A percentile compares a stretch with the other conserved stretches of the same genome.
These are phyloP conservation scores for Tuta absoluta DNA, from an alignment of 2,888 invertebrate species.

Conservation along the genomic window DNA sequence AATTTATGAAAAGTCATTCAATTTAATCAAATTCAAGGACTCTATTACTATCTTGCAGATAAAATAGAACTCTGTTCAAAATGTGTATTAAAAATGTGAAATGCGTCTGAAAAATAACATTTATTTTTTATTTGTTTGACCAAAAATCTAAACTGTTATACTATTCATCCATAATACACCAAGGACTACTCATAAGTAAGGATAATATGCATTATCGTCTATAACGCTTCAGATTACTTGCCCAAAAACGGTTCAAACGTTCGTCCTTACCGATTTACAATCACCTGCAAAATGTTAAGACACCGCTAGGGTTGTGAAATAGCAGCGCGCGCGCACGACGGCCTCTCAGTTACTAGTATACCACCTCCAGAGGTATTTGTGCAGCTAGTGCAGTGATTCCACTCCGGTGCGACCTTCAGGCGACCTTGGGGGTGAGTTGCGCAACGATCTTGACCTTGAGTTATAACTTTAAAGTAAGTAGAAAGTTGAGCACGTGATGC, in stretches of 20 bases:
- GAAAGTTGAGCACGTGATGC: constrained; percentile 15
- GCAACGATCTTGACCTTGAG: constrained; percentile 61
- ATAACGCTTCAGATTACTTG: not conserved
- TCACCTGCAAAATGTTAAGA: constrained; percentile 67
- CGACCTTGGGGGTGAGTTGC: constrained; percentile 70
- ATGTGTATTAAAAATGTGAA: no score
- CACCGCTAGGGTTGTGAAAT: constrained; percentile 71
- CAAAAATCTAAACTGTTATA: no score
- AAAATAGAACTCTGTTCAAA: not conserved
- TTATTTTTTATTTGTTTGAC: no score
- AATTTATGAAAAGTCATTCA: not conserved
- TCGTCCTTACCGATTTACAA: constrained; percentile 58
- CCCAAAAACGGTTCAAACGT: constrained; percentile 15
- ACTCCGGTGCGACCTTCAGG: constrained; percentile 61
- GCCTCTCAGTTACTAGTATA: constrained; percentile 65
- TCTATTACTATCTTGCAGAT: no score
- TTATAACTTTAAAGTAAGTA: constrained; percentile 23
- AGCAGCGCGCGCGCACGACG: constrained; percentile 41
- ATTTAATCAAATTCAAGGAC: not conserved
- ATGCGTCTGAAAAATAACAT: no score
- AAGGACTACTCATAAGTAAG: not conserved
- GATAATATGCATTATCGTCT: not conserved
- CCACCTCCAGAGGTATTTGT: constrained; percentile 62
- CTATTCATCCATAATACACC: not conserved
- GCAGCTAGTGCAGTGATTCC: constrained; percentile 53